Base-by-base conservation (phyloP, 2,113 vertebrate species). In the Zapus hudsonius region DNA sequence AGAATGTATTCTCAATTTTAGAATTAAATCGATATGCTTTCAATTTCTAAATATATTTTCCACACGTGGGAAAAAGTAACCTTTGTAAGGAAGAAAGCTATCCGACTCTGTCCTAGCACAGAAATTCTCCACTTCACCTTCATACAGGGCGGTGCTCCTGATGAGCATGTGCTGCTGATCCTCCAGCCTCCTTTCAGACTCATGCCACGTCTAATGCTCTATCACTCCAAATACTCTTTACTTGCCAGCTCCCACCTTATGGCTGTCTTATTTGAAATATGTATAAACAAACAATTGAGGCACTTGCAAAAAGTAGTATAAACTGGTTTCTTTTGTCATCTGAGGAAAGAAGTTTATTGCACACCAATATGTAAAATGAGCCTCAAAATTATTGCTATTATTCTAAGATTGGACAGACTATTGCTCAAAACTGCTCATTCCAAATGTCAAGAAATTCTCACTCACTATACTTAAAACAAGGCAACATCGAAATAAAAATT, bases 401-500 rank as follows among this genome's bases (percentile, higher is more conserved):
- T 90, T 57, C 52, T 78, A 57, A 52, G 61, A 19, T 13, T 74
- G 61, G 61, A 76, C 19, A 69, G 44, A 78, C 47, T 55, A 80
- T 22, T 72, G 67, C 61, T 93, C 33, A 38, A 86, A 95, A 70
- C 25, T 69, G 20, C 31, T n/a, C 55, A 61, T 66, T 86, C 75
- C 23, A 61, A 70, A 69, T 10, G 57, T 72, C 40, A 88, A 83
- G 33, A 94, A 78, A 85, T 75, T 86, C 29, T 93, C 36, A 76
- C 10, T 23, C 44, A 38, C 86, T 73, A 64, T 74, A 88, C 79
- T 84, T 74, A 78, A 87, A 70, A 74, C 75, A 90, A 90, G 47
- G 23, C 17, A 63, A 89, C 25, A 84, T 31, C 22, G 95, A 57
- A 91, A 91, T 74, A 95, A 94, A 95, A 69, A 91, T 55, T 76